phyloP scores from a whole-genome alignment of 2,797 vertebrate genomes.

The Lepilemur septentrionalis region DNA sequence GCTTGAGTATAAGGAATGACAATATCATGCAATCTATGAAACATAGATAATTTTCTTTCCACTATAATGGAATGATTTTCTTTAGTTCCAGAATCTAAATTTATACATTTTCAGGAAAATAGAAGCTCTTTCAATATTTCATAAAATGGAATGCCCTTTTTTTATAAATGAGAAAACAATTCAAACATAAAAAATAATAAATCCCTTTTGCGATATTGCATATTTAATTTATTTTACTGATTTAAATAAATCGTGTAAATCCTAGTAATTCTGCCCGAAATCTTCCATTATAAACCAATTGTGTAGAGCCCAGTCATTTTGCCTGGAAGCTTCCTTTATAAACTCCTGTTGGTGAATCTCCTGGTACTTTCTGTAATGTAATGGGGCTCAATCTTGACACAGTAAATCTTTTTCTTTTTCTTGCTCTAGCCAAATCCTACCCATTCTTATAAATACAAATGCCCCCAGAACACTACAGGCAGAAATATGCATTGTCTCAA shows the following conservation, averaged over 20 bases:
- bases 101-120: conserved; percentile 9
- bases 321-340: neutral
- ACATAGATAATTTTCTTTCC: neutral
- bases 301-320: neutral
- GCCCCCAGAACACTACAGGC: neutral
- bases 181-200: neutral
- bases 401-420: neutral
- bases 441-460: neutral
- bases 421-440: neutral
- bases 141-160: neutral
- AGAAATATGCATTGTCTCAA: neutral
- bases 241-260: neutral
- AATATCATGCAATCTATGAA: neutral
- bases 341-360: neutral
- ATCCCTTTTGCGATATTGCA: neutral
- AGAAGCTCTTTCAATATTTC: neutral
- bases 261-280: neutral
- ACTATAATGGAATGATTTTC: neutral
- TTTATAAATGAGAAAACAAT: neutral
- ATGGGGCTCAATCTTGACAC: neutral
- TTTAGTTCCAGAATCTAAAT: neutral
- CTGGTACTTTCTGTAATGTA: neutral
- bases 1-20: neutral
- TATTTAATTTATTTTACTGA: neutral
- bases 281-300: neutral